Conservation (phyloP, 2,113 vertebrate species). For the Protobothrops mucrosquamatus region DNA sequence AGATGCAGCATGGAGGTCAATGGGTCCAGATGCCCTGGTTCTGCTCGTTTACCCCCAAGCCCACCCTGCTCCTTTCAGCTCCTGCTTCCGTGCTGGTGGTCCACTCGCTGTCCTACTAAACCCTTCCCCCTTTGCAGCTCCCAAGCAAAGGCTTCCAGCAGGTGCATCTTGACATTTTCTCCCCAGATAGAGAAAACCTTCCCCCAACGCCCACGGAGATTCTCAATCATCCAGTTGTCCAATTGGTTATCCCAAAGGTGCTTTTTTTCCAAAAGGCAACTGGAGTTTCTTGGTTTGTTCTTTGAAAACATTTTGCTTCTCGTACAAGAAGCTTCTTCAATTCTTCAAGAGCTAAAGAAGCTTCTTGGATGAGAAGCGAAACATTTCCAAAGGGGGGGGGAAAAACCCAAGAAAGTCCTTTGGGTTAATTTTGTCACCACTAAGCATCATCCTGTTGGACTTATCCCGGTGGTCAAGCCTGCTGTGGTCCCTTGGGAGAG, state of each 20-base stretch:
- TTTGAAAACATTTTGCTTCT: background rate
- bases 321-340: background rate
- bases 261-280: background rate
- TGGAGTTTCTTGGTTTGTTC: background rate
- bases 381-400: too few species aligned
- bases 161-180: background rate
- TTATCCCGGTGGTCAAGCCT: background rate
- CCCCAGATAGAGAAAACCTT: too few species aligned
- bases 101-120: background rate
- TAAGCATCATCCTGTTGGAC: background rate
- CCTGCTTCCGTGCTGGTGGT: background rate
- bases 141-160: background rate
- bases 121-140: background rate
- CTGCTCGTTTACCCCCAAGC: background rate
- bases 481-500: background rate
- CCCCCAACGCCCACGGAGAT: too few species aligned
- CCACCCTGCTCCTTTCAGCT: background rate
- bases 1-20: background rate
- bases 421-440: background rate
- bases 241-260: background rate
- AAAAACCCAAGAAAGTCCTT: too few species aligned
- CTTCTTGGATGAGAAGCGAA: background rate
- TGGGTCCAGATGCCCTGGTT: background rate
- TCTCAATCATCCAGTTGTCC: too few species aligned
- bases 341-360: background rate